Conservation (phyloP, 2,113 vertebrate species). For the Gallinago media region DNA sequence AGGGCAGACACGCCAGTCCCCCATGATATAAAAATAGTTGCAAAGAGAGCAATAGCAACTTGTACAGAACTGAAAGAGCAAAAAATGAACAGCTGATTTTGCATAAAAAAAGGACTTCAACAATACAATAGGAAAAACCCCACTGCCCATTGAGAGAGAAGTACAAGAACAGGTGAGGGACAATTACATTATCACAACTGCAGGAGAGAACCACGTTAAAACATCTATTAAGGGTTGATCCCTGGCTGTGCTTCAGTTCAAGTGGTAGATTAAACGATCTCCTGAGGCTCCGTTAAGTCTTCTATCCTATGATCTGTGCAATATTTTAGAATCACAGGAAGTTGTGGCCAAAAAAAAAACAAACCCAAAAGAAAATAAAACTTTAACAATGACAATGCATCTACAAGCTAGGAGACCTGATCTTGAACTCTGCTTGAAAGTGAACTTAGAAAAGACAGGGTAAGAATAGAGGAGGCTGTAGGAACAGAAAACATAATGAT, state of each 20-base stretch:
- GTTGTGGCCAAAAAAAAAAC: background rate
- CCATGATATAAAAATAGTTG: background rate
- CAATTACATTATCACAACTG: background rate
- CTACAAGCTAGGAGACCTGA: background rate
- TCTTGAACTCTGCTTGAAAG: background rate
- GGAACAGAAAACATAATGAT: background rate
- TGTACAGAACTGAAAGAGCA: background rate
- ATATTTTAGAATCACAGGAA: background rate
- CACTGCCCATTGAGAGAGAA: background rate
- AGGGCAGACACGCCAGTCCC: background rate
- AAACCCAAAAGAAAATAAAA: background rate
- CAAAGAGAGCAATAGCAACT: background rate
- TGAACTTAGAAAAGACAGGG: background rate
- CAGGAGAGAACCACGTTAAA: background rate
- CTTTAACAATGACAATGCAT: background rate
- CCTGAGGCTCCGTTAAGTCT: background rate
- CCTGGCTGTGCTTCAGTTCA: slow-evolving; percentile 16
- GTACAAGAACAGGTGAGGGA: background rate
- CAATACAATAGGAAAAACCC: background rate
- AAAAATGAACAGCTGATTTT: background rate
- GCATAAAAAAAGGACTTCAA: background rate
- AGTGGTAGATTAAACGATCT: slow-evolving; percentile 5
- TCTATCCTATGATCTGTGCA: background rate
- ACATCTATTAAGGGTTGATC: background rate
- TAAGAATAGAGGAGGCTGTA: background rate